phyloP scores from a whole-genome alignment of 2,113 vertebrate species.

The Centrocercus urophasianus region DNA sequence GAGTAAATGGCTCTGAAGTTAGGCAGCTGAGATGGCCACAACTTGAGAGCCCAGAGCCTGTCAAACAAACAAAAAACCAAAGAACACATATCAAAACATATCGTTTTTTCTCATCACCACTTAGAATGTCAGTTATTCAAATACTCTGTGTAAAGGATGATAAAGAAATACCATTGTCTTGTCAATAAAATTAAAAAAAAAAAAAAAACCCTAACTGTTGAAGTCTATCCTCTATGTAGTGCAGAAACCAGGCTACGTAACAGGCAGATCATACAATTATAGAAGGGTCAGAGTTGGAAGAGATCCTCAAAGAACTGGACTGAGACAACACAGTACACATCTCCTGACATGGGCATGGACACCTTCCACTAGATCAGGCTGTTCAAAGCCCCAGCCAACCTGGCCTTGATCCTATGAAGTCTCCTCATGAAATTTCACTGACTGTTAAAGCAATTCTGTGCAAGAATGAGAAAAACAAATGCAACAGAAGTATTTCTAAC shows the following conservation, averaged over 20 bases:
- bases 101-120: not conserved
- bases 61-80: not conserved
- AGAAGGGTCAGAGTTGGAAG: not conserved
- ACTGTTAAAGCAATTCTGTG: not conserved
- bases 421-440: not conserved
- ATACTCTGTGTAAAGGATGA: not conserved
- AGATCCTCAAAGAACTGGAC: not conserved
- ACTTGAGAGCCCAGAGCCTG: not conserved
- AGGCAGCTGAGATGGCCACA: not conserved
- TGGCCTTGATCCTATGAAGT: not conserved
- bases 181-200: not conserved
- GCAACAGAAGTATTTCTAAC: not conserved
- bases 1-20: not conserved
- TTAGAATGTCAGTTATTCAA: not conserved
- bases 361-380: not conserved
- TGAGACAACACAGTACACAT: not conserved
- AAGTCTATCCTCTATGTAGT: not conserved
- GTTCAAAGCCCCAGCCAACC: not conserved
- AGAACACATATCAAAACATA: not conserved
- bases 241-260: not conserved
- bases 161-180: not conserved
- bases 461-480: not conserved
- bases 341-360: not conserved
- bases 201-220: not conserved
- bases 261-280: not conserved